Base-by-base conservation (phyloP, 2,797 vertebrate genomes). In the Anas flavirostris region DNA sequence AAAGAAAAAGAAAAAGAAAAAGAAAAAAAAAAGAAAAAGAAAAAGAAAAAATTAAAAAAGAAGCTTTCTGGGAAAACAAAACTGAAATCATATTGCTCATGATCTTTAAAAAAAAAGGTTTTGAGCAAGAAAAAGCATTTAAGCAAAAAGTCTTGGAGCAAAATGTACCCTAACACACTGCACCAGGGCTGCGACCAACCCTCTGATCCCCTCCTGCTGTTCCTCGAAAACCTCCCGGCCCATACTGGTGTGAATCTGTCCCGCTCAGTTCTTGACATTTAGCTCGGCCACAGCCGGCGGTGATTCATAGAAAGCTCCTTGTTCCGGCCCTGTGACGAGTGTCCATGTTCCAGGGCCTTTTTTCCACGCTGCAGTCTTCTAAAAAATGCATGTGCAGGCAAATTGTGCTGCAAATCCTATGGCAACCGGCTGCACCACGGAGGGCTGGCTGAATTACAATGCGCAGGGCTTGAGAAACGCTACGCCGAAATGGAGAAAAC, bases 401-500 rank as follows among this genome's bases (percentile, higher is more conserved):
- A 56, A 59, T 91, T 50, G 33, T 59, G 31, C 50, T 56, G 52
- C 64, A 91, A 78, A 92, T 82, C 41, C 62, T 81, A 16, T 66
- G 69, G 58, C 79, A 93, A 75, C 19, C 21, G 52, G 44, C 66
- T 78, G 64, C 37, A 80, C 41, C 2, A 0, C 0, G 7, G n/a
- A 39, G 26, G 7, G 31, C 14, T 48, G 44, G 63, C 80, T 75
- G 68, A 83, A 90, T 91, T 88, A 69, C 88, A 58, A 93, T 21
- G 15, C 77, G 33, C 53, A 64, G 77, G 50, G 41, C 14, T 62
- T 78, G 53, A 73, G 48, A 82, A 86, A 78, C 69, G 21, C 39
- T 90, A 75, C 10, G 74, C 67, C 90, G 56, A 80, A 7, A 88
- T 41, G 41, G 81, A 82, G 29, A 80, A 92, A 90, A 84, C 67